Evolutionary conservation across 1,140 invertebrate genomes (phyloP), one percentile per base, ranked within the genome.

Genomic region (Drosophila sp.): DNA sequence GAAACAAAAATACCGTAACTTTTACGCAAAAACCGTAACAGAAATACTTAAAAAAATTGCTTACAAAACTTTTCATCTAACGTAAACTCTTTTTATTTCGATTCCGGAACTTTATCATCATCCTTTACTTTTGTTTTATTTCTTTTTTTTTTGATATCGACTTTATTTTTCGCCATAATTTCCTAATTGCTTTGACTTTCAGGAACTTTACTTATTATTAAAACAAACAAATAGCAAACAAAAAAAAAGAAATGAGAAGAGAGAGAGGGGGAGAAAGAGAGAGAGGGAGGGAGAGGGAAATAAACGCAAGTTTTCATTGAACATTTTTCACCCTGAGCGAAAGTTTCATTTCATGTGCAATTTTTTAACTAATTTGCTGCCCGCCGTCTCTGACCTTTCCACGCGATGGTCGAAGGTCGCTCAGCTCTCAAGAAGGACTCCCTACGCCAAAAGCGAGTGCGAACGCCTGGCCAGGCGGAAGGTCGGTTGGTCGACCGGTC

Each of bases 161-260:
- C 17, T 47, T 47, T 47, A 47, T 6, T 47, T 47, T 47, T 47
- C 44, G 17, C 17, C 17, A 47, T 47, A 25, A 47, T 47, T 47
- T 47, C 17, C 44, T 47, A 47, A 47, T 47, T 47, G 44, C 44
- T 47, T 47, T 47, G 44, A 47, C 44, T 47, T 47, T 47, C 17
- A 25, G 17, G 17, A 47, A 47, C 44, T 47, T 47, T 23, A 47
- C 44, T 47, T 47, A 47, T 47, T 47, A 47, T 47, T 47, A 47
- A 47, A 47, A 47, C 44, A 47, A 47, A 47, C 17, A 47, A 47
- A 47, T 47, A 5, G 44, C 17, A 47, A 47, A 47, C 17, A 23
- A 47, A 23, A 8, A 4, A 47, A 7, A 25, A 23, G 17, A 11
- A 1, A 38, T 7, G 10, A 8, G 10, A 8, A 38, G 35, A 10